Evolutionary conservation across 2,888 invertebrate genomes (phyloP), one percentile per base, ranked within the genome.

Genomic region (Mongoloraphidia duomilia): DNA sequence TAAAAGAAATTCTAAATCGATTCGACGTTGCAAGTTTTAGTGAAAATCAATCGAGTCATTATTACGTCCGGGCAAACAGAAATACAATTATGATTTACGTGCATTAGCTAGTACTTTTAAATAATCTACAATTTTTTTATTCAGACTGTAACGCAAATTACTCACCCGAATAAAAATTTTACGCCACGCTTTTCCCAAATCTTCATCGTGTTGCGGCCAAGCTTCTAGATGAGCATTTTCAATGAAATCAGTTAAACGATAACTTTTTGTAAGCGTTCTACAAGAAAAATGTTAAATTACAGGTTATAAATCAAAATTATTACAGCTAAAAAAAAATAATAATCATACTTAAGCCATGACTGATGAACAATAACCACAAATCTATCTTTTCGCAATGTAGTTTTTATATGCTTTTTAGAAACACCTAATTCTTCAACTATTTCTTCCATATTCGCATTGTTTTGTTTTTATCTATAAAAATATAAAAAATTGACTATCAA

Each of bases 401-500:
- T 64, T 59, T 71, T 71, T 45, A 83, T 70, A 68, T 82, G 81
- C 62, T 83, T 82, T 56, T 69, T 70, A 55, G 79, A 81, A 62
- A 88, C 76, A 54, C 79, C 78, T 61, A 88, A 71, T 69, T 86
- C 84, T 59, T 76, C 76, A 63, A 75, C 75, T 59, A 85, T 72
- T 62, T 70, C 67, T 64, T 84, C 82, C 82, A 84, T 83, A 26
- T 26, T 26, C 26, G 26, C 26, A 26, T 26, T 26, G 52, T 26
- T 51, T 47, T 17, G 42, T 38, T 38, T 26, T 26, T 26, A 26
- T 26, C 26, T 26, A 26, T 26, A 26, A 26, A 26, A 26, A 26
- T 26, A 26, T 6, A 26, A 26, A 26, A 26, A 26, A 26, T 5
- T 26, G 26, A 26, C 26, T 26, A 26, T 26, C 26, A 6, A 26